Base-by-base conservation (phyloP, 2,888 invertebrate species). In the Kryphioiulus occultus region DNA sequence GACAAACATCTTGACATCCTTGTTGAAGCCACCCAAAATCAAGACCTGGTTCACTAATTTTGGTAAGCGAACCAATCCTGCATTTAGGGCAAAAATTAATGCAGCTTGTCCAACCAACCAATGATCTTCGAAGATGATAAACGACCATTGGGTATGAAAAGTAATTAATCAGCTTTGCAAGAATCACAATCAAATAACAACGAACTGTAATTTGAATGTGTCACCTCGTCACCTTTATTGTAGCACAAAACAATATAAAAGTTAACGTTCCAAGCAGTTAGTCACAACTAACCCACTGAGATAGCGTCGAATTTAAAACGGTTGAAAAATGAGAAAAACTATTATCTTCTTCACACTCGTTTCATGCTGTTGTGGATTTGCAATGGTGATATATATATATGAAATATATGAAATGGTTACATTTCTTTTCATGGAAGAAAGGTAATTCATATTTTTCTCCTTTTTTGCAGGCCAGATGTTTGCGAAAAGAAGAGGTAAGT, bases 381-480 rank as follows among this genome's bases (percentile, higher is more conserved):
- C 68, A 26, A 26, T 68, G 68, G 68, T 68, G 26, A 68, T 53
- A 53, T 47, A 68, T 59, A 68, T 53, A 53, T 47, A 68, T n/a
- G n/a, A n/a, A n/a, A n/a, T n/a, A n/a, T 7, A 35, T 35, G 35
- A 35, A 35, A 35, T 35, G 7, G 35, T 4, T 35, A 35, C 2
- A 35, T 68, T 68, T 9, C 26, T 5, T n/a, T n/a, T 53, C 5
- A 5, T n/a, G 5, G 0, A n/a, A n/a, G 5, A 53, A 19, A 47
- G 47, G 47, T 47, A 10, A 47, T 10, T 68, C 68, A 26, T 68
- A 68, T 68, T 26, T 59, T 68, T 68, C 10, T 22, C 9, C 19
- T 59, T 12, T n/a, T 26, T 68, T 68, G 68, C 68, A 68, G 68
- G 68, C 68, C 68, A 68, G 68, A 68, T 68, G 68, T 68, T 22